Evolutionary conservation across 2,797 vertebrate genomes (phyloP).

Genomic region (Cetoscarus ocellatus): DNA sequence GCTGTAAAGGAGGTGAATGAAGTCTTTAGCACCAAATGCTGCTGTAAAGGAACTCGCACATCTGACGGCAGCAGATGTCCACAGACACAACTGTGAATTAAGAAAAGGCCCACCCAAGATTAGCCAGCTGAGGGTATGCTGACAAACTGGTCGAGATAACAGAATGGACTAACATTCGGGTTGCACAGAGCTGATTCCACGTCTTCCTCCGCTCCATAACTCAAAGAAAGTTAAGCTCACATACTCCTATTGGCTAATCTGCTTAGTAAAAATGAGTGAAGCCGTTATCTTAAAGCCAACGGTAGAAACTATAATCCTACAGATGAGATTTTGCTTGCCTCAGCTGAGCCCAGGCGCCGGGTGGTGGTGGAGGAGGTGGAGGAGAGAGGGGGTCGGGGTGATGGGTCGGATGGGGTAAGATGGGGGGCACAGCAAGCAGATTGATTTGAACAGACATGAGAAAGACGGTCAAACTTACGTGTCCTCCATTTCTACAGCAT

Average conservation of each 20-base stretch:
- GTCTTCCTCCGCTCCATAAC: not conserved
- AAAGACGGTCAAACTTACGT: conserved; percentile 82
- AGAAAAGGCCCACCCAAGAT: conserved; percentile 67
- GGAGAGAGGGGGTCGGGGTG: not conserved
- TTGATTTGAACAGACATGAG: conserved; percentile 56
- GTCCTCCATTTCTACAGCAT: conserved; percentile 81
- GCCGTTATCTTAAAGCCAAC: conserved; percentile 36
- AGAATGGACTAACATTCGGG: accelerated
- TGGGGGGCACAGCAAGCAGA: conserved; percentile 17
- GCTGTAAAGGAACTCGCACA: conserved; percentile 64
- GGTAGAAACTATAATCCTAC: conserved; percentile 61
- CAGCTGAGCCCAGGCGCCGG: conserved; percentile 34
- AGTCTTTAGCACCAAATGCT: conserved; percentile 42
- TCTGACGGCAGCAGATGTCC: conserved; percentile 65
- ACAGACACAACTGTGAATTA: conserved; percentile 33
- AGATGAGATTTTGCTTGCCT: conserved; percentile 43
- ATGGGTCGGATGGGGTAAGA: not conserved
- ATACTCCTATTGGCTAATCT: conserved; percentile 39
- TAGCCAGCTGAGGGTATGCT: conserved; percentile 17
- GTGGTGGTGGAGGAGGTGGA: conserved; percentile 2
- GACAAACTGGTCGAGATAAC: conserved; percentile 51
- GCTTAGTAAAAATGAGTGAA: conserved; percentile 31
- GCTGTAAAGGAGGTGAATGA: conserved; percentile 66
- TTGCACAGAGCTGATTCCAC: not conserved
- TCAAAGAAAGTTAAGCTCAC: conserved; percentile 48